These are phyloP conservation scores for Caenorhabditis macrosperma DNA, from an alignment of 2,888 invertebrate species.

Conservation along the genomic window DNA sequence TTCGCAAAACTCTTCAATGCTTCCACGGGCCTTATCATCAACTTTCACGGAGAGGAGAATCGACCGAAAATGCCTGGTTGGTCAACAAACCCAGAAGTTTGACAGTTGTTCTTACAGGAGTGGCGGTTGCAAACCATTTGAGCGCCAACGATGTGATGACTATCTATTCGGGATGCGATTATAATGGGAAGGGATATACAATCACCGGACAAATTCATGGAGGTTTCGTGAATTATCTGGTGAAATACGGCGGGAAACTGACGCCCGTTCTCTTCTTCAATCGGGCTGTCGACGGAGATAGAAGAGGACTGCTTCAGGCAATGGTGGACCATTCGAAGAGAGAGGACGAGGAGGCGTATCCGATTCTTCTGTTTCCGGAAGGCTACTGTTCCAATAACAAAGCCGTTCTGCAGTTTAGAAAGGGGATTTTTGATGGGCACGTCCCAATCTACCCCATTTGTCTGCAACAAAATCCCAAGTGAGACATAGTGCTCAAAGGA, in stretches of 20 bases:
- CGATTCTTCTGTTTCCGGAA: constrained; percentile 75
- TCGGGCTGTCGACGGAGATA: constrained; percentile 39
- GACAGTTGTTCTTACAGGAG: constrained; percentile 61
- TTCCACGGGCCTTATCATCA: constrained; percentile 70
- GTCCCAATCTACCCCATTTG: constrained; percentile 64
- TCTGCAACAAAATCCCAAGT: constrained; percentile 60
- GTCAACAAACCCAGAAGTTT: not conserved
- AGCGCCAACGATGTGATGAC: constrained; percentile 75
- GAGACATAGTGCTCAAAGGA: not conserved
- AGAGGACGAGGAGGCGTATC: constrained; percentile 44
- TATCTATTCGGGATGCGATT: constrained; percentile 70
- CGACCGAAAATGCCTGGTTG: constrained; percentile 68
- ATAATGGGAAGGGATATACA: constrained; percentile 67
- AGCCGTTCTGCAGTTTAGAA: constrained; percentile 65
- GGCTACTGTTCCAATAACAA: constrained; percentile 73
- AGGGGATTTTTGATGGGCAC: constrained; percentile 64
- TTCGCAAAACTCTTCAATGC: constrained; percentile 73
- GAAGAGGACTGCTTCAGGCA: constrained; percentile 12
- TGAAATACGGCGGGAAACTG: constrained; percentile 65
- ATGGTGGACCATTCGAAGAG: constrained; percentile 42
- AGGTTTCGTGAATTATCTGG: constrained; percentile 64
- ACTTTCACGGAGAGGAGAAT: constrained; percentile 65
- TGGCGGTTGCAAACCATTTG: constrained; percentile 74
- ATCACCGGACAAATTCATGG: constrained; percentile 74
- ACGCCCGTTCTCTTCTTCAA: constrained; percentile 64